Conservation (phyloP, 2,113 vertebrate genomes). For the Raphicerus campestris region DNA sequence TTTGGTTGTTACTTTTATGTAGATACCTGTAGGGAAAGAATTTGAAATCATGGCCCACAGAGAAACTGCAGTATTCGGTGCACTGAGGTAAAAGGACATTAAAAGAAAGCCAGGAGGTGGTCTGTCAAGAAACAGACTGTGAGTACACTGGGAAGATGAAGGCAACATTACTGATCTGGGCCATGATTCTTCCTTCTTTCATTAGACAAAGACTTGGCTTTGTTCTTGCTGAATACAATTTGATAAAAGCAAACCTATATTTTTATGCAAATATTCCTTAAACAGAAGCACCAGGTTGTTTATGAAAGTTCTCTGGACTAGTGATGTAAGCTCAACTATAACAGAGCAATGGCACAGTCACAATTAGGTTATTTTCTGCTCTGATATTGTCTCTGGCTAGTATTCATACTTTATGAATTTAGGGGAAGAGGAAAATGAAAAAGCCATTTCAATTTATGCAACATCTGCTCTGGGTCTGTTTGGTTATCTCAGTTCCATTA, state of each 20-base stretch:
- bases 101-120: neutral
- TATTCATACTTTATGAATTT: constrained; percentile 2
- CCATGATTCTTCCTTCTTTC: constrained; percentile 15
- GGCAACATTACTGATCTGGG: neutral
- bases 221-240: neutral
- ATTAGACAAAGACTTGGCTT: neutral
- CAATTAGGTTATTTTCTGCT: neutral
- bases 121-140: neutral
- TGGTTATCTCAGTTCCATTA: neutral
- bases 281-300: neutral
- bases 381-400: neutral
- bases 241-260: neutral
- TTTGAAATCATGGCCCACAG: neutral
- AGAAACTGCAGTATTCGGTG: neutral
- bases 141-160: neutral
- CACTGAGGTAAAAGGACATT: neutral
- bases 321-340: neutral
- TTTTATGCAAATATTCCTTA: neutral
- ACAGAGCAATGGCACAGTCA: neutral
- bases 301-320: neutral
- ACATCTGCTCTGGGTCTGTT: neutral
- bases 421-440: constrained; percentile 37
- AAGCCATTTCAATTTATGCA: neutral
- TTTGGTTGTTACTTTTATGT: neutral
- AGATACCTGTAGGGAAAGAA: neutral